Percentiles rank a stretch among this genome's conserved stretches.
Conservation (phyloP, 1,140 invertebrate genomes). For the Neuroterus valhalla region DNA sequence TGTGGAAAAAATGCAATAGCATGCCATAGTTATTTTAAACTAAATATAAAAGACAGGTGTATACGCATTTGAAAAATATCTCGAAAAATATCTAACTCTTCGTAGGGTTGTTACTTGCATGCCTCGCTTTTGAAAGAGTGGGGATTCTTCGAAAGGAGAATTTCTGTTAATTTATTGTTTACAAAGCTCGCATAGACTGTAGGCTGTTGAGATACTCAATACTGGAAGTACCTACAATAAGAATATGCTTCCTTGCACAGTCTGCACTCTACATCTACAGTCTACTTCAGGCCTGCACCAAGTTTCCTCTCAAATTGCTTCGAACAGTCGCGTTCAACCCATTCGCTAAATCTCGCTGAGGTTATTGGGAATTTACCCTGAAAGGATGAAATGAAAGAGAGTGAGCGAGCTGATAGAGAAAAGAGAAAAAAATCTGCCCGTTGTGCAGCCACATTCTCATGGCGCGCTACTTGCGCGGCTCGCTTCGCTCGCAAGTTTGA, state of each 20-base stretch:
- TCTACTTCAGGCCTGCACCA: background rate
- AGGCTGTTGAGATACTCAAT: background rate
- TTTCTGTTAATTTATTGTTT: conserved; percentile 17
- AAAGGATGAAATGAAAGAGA: conserved; percentile 44
- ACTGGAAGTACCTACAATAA: conserved; percentile 27
- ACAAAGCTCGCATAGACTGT: background rate
- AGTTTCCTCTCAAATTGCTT: conserved; percentile 42
- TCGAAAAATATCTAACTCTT: background rate
- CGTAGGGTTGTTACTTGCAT: too few species aligned
- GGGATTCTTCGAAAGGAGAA: background rate
- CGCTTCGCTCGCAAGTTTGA: too few species aligned
- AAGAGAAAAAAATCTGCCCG: too few species aligned
- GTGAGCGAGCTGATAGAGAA: too few species aligned
- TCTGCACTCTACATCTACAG: background rate
- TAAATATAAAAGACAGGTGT: too few species aligned
- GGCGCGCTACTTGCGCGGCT: too few species aligned
- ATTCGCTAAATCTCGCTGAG: conserved; percentile 46
- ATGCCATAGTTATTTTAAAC: too few species aligned
- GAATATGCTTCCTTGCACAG: conserved; percentile 25
- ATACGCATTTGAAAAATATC: background rate
- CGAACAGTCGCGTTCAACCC: conserved; percentile 47
- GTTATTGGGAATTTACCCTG: conserved; percentile 61
- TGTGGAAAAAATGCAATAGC: too few species aligned
- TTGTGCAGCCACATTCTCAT: too few species aligned
- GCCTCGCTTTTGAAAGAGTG: background rate